phyloP scores from a whole-genome alignment of 1,140 invertebrate species.

The Triops cancriformis region DNA sequence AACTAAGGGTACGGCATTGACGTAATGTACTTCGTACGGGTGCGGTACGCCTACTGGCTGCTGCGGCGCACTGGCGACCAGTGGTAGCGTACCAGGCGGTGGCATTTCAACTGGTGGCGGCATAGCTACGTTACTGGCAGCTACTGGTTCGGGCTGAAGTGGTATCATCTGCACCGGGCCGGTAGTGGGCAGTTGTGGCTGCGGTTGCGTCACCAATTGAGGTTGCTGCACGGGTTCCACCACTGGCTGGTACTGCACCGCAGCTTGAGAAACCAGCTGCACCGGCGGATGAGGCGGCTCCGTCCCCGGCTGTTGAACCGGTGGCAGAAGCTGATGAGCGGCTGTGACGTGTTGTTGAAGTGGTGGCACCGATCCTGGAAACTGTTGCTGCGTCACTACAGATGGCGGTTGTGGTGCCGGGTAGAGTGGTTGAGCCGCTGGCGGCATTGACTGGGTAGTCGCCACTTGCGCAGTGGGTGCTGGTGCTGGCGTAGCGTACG shows the following conservation, averaged over 20 bases:
- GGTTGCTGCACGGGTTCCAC: neutral
- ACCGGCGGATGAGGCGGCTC: neutral
- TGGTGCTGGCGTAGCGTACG: too few species aligned
- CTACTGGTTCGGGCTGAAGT: too few species aligned
- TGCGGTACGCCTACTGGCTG: neutral
- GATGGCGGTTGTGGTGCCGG: neutral
- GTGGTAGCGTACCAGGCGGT: neutral
- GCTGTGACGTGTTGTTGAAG: neutral
- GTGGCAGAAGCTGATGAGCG: neutral
- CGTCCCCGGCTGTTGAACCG: neutral
- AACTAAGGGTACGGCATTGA: neutral
- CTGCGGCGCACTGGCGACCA: neutral
- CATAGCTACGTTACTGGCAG: neutral
- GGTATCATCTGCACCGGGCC: too few species aligned
- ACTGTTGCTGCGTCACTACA: neutral
- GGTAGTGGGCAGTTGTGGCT: neutral
- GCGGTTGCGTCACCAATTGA: neutral
- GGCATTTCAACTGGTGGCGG: neutral
- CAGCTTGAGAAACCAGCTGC: neutral
- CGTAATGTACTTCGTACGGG: neutral
- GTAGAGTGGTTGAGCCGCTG: neutral
- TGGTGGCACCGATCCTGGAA: neutral
- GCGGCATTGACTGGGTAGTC: neutral
- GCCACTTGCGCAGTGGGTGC: too few species aligned
- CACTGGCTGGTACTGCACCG: neutral